Base-by-base conservation (phyloP, 2,888 invertebrate species). In the Aquatica leii region DNA sequence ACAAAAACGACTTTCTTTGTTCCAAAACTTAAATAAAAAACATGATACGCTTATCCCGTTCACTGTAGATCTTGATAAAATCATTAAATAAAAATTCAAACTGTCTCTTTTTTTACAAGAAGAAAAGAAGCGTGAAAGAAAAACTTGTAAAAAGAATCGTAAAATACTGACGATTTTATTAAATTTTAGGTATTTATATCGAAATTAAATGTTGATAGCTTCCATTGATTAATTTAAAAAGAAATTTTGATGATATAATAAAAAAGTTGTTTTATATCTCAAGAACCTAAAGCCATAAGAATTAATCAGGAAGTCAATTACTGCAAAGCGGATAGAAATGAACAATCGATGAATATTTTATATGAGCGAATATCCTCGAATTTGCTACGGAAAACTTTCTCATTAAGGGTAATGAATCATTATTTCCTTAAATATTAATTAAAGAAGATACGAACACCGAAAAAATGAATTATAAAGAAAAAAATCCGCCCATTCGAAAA, bases 261-360 rank as follows among this genome's bases (percentile, higher is more conserved):
- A 31, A 31, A 31, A 31, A 31, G 9, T 31, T 6, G 4, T 31
- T 4, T 6, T 31, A 9, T 6, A 31, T 31, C 9, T 31, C 4
- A 31, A 31, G 9, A 31, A 31, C 31, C 37, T 37, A 37, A 3
- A 37, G 37, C 37, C 3, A 37, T 37, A 43, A 43, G n/a, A 40
- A 12, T 40, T 40, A 46, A 46, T 18, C 8, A 14, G 11, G 14
- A 54, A 54, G 24, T 54, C 43, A 43, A 43, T 54, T 43, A 24
- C 24, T 8, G 17, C 21, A 15, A 31, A 34, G 49, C 37, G 49
- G 49, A 57, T 57, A 46, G 48, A 57, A 48, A 49, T 21, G 46
- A 14, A 24, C 14, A 43, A 31, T 46, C 46, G 17, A 43, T 48
- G 48, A 56, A 56, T 56, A 56, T 56, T 48, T 56, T 48, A 56